Base-by-base conservation (phyloP, 1,140 invertebrate species). In the Drosophila santomea region DNA sequence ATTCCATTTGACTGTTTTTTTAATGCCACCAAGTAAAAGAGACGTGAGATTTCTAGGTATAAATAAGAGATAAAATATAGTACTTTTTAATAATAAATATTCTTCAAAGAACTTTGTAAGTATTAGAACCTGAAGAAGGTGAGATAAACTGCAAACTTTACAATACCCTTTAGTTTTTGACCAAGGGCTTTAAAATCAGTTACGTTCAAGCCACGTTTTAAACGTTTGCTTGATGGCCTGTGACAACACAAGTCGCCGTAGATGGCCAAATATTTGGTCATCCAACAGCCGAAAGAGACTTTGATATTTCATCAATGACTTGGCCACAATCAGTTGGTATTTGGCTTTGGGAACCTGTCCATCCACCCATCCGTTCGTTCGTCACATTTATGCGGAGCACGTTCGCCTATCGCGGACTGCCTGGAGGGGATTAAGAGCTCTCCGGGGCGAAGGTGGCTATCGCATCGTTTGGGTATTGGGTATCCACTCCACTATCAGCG, bases 271-370 rank as follows among this genome's bases (percentile, higher is more conserved):
- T 69, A 69, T 69, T 54, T 67, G 47, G 32, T 64, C 25, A 62
- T 60, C 51, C 44, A n/a, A 75, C 17, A 67, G 60, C 17, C 54
- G 14, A 58, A 68, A 55, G 69, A 58, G 15, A 41, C 57, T 43
- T 20, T 41, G 66, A 77, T 80, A 84, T 80, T 76, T 80, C 76
- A 67, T 75, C 75, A 81, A 80, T 76, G 66, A 55, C 55, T 41
- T 44, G 32, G 38, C 73, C 58, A 71, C 59, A 59, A 44, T 38
- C 47, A 47, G 48, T 8, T n/a, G 14, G 45, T 44, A 14, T 68
- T 68, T 6, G 17, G 23, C 36, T 68, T 68, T 14, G 17, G 43
- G 44, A 17, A 36, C 35, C 43, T 20, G 43, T 45, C 7, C n/a
- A 7, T 43, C 39, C 25, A 36, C 23, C 43, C 12, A 17, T 45